Conservation (phyloP, 2,797 vertebrate species). For the Ibycter americanus region DNA sequence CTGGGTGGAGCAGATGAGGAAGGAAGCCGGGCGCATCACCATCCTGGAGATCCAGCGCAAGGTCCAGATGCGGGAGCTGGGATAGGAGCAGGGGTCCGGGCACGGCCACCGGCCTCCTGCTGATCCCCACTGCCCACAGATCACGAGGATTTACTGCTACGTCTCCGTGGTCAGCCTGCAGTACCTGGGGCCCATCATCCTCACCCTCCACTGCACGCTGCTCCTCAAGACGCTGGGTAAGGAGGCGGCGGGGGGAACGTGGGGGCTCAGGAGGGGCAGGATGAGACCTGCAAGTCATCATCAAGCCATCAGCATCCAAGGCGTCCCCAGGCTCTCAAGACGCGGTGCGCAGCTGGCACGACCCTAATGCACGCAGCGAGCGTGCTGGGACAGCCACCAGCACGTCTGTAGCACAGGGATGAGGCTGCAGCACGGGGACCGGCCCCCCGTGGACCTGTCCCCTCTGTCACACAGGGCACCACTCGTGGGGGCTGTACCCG, state of each 20-base stretch:
- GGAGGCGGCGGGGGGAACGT: accelerated
- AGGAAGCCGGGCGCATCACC: constrained; percentile 88
- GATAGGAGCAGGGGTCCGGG: not conserved
- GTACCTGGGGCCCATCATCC: constrained; percentile 89
- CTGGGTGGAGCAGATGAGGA: constrained; percentile 91
- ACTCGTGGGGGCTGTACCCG: constrained; percentile 86
- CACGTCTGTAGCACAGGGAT: accelerated
- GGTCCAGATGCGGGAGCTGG: constrained; percentile 60
- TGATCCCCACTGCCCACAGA: constrained; percentile 67
- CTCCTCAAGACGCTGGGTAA: constrained; percentile 90
- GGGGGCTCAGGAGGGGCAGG: not conserved
- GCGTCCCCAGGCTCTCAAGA: accelerated
- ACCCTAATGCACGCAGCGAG: accelerated
- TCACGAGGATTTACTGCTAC: constrained; percentile 92
- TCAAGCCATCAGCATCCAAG: accelerated
- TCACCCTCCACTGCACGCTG: constrained; percentile 88
- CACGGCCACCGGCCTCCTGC: accelerated
- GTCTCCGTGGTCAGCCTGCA: constrained; percentile 91
- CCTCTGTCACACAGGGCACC: constrained; percentile 78
- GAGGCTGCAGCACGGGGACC: accelerated
- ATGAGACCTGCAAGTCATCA: accelerated
- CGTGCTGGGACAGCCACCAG: not conserved
- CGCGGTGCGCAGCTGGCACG: not conserved
- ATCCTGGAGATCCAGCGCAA: constrained; percentile 90
- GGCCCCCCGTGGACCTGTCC: accelerated